These are phyloP conservation scores for Mus minutoides DNA, from an alignment of 2,797 vertebrate genomes.

Conservation along the genomic window DNA sequence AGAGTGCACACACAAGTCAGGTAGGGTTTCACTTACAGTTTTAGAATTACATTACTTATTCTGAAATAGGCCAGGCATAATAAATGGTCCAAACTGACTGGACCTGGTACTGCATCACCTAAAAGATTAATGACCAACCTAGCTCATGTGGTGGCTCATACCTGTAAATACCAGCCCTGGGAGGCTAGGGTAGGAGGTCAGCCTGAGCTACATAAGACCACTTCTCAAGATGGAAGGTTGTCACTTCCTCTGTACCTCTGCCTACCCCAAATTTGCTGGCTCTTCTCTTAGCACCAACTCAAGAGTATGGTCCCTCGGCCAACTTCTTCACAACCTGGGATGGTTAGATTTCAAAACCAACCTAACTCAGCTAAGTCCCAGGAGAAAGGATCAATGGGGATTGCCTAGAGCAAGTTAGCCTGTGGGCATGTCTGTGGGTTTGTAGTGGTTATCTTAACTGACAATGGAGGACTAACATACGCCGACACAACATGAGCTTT, in stretches of 20 bases:
- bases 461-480: background rate
- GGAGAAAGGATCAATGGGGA: background rate
- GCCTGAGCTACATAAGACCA: background rate
- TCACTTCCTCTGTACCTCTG: background rate
- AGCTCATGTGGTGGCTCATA: background rate
- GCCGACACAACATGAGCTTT: background rate
- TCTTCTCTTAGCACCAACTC: background rate
- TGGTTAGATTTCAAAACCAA: background rate
- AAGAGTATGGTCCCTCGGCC: too few relatives aligned
- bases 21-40: background rate
- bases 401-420: background rate
- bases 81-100: background rate
- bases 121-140: background rate
- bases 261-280: background rate
- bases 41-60: background rate
- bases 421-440: background rate
- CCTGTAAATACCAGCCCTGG: background rate
- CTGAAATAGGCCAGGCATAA: background rate
- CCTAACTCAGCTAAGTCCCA: background rate
- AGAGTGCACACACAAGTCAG: slow-evolving; percentile 45
- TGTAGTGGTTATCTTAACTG: background rate
- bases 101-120: background rate
- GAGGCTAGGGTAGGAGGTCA: background rate
- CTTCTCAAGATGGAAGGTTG: background rate
- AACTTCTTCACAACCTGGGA: background rate